Evolutionary conservation across 64 coral and sea anemone genomes (phyloP).

Genomic region (Dendronephthya gigantea): DNA sequence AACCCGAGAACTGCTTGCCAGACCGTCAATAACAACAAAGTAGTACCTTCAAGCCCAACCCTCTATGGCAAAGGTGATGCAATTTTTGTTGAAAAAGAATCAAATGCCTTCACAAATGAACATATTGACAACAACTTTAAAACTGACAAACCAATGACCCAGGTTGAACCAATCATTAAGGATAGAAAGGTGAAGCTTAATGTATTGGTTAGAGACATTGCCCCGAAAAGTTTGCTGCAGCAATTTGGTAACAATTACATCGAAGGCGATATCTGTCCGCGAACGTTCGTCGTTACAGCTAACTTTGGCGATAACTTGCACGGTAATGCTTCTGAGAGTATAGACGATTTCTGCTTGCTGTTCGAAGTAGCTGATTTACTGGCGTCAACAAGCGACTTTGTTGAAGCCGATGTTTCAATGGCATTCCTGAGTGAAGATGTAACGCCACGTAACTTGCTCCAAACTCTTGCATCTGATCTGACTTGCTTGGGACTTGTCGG

Average conservation of each 20-base stretch:
- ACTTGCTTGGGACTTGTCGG: neutral
- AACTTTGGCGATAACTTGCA: neutral
- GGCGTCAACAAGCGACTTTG: neutral
- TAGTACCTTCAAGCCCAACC: neutral
- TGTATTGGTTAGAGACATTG: neutral
- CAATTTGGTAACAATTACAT: conserved; percentile 36
- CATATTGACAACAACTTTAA: neutral
- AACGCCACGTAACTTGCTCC: neutral
- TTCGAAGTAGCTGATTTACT: neutral
- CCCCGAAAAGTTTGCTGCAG: neutral
- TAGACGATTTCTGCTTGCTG: neutral
- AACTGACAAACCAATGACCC: neutral
- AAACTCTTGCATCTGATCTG: neutral
- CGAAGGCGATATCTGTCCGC: conserved; percentile 19
- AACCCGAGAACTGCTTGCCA: neutral
- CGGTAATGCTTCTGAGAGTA: neutral
- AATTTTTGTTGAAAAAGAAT: neutral
- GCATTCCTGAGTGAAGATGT: neutral
- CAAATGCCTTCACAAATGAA: neutral
- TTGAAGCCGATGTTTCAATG: neutral
- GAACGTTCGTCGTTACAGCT: conserved; percentile 34
- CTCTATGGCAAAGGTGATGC: conserved; percentile 12
- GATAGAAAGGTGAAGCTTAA: neutral
- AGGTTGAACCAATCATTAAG: neutral
- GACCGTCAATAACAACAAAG: neutral